Percentiles rank a stretch among this genome's conserved stretches.
phyloP scores from a whole-genome alignment of 2,888 invertebrate species.

The Calameuta filiformis region DNA sequence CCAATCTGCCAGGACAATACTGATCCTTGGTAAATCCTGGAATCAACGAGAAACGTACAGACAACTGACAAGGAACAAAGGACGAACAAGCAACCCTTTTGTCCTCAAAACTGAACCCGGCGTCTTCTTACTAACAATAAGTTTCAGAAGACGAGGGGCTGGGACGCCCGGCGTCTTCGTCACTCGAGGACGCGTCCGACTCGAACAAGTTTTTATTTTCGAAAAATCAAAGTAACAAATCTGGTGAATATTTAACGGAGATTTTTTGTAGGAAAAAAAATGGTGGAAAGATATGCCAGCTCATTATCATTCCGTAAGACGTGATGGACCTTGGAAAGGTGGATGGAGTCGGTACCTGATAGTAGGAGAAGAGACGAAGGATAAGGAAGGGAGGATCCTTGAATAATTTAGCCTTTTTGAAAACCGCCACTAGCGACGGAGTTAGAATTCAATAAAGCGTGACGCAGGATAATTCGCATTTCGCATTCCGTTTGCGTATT shows the following conservation, averaged over 20 bases:
- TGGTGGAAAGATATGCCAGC: neutral
- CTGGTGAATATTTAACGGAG: neutral
- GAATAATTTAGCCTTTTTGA: conserved; percentile 14
- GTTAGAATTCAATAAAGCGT: conserved; percentile 31
- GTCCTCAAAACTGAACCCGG: conserved; percentile 45
- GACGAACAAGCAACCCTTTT: conserved; percentile 37
- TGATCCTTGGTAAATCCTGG: conserved; percentile 22
- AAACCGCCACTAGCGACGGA: conserved; percentile 14
- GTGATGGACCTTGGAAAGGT: neutral
- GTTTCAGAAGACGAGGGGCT: neutral
- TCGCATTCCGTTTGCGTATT: conserved; percentile 40
- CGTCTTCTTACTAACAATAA: conserved; percentile 15
- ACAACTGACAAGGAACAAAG: conserved; percentile 39
- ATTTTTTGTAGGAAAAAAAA: neutral
- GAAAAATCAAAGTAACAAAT: neutral
- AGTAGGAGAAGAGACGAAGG: neutral
- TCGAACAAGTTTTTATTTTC: neutral
- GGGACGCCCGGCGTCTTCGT: conserved; percentile 1
- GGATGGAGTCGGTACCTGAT: too few species aligned
- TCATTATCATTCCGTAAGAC: neutral
- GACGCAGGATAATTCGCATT: conserved; percentile 36
- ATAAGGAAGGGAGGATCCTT: neutral
- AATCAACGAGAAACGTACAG: conserved; percentile 38
- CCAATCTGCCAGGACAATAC: conserved; percentile 46
- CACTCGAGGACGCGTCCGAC: neutral